Conservation (phyloP, 2,888 invertebrate genomes). For the Tipula helvola region DNA sequence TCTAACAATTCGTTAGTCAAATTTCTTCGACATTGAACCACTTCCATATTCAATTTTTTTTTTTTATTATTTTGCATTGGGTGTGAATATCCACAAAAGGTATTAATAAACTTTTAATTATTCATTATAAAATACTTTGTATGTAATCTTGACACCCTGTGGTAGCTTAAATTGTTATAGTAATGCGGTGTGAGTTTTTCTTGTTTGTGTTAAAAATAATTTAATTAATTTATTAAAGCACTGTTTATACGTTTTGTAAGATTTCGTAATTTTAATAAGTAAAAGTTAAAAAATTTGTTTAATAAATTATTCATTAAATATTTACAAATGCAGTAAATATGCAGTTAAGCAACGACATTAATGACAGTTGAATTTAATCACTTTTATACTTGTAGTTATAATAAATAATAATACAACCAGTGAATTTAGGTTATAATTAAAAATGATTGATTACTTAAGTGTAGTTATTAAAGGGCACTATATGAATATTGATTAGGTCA, state of each 20-base stretch:
- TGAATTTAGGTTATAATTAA: too few species aligned
- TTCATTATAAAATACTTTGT: neutral
- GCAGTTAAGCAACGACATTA: neutral
- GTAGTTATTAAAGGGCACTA: too few species aligned
- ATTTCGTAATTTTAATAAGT: neutral
- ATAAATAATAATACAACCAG: neutral
- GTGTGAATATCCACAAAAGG: neutral
- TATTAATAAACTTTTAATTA: neutral
- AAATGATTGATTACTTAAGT: too few species aligned
- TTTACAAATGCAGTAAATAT: neutral
- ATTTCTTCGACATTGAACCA: neutral
- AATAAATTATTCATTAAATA: neutral
- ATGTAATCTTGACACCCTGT: neutral
- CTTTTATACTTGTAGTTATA: neutral
- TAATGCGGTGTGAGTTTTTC: neutral
- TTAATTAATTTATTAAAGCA: too few species aligned
- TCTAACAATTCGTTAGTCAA: neutral
- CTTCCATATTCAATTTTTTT: neutral
- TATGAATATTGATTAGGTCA: too few species aligned
- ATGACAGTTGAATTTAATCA: neutral
- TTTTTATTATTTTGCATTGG: neutral
- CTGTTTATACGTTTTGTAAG: neutral
- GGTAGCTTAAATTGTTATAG: neutral
- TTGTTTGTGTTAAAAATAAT: too few species aligned
- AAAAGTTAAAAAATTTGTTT: neutral